Evolutionary conservation across 2,888 invertebrate genomes (phyloP), one percentile per base, ranked within the genome.

Genomic region (Dicranocentrus wangi): DNA sequence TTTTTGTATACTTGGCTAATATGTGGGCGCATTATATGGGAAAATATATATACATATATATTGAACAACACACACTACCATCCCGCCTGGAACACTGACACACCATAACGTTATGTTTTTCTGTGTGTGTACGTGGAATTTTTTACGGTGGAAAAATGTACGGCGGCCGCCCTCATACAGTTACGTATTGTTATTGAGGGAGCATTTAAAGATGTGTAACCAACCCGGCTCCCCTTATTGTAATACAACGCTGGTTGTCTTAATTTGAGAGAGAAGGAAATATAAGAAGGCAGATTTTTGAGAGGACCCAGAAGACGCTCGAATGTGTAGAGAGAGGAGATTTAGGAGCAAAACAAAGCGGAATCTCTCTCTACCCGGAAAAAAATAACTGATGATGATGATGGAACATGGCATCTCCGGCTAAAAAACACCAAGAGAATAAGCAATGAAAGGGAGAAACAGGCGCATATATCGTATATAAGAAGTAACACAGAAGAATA

Each of bases 321-420:
- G n/a, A 19, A 42, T 47, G 66, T 17, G 27, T 47, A 42, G 43
- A 43, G 66, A 66, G 27, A 39, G 58, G 42, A 58, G 70, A 70
- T 70, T 70, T 70, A 23, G 19, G 21, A 68, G 53, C 28, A 68
- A 68, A 53, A 68, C 68, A 68, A 68, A 68, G 32, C 28, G 10
- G 28, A 32, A 7, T 19, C 19, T n/a, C 28, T 51, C 25, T 25
- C 47, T 47, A 7, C n/a, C 28, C 21, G 19, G 39, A 39, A 53
- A 70, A 70, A 70, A 23, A 58, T 58, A 42, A 58, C 58, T 70
- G 70, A 70, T 55, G 69, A 55, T 70, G 58, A 70, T 70, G 39
- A 70, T 68, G 23, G 53, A 68, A 53, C 53, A 58, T 21, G 58
- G 25, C 53, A 58, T 25, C 39, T 25, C 21, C 21, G 42, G n/a